Conservation (phyloP, 2,113 vertebrate species). For the Bothrops jararaca region DNA sequence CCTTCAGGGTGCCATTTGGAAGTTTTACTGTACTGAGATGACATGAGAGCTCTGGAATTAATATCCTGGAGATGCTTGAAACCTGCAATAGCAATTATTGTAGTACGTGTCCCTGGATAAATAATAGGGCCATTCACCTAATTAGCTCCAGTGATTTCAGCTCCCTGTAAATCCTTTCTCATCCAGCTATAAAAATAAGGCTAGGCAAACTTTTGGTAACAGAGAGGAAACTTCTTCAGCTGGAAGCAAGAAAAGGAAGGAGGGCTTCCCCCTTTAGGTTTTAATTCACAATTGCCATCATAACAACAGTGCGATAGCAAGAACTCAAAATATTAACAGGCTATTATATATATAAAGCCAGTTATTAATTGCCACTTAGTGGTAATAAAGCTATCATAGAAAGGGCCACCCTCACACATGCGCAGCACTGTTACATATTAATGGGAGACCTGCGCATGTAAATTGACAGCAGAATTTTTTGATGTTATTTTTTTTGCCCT, state of each 20-base stretch:
- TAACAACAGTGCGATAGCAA: conserved; percentile 31
- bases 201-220: conserved; percentile 74
- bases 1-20: conserved; percentile 87
- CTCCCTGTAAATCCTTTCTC: conserved; percentile 79
- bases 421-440: conserved; percentile 56
- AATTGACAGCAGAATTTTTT: conserved; percentile 22
- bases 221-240: conserved; percentile 78
- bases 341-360: conserved; percentile 38
- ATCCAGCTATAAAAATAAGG: conserved; percentile 74
- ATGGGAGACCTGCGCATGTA: conserved; percentile 47
- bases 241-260: conserved; percentile 46
- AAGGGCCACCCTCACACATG: conserved; percentile 53
- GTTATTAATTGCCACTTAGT: conserved; percentile 53
- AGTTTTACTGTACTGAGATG: conserved; percentile 87
- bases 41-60: conserved; percentile 85
- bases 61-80: conserved; percentile 84
- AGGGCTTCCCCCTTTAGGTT: conserved; percentile 62
- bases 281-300: conserved; percentile 58
- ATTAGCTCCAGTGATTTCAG: conserved; percentile 84
- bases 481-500: conserved; percentile 25
- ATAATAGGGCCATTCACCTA: conserved; percentile 85
- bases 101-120: conserved; percentile 84
- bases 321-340: conserved; percentile 35
- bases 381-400: conserved; percentile 38
- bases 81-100: conserved; percentile 87